Evolutionary conservation across 2,797 vertebrate species (phyloP).

Genomic region (Aldrovandia affinis): DNA sequence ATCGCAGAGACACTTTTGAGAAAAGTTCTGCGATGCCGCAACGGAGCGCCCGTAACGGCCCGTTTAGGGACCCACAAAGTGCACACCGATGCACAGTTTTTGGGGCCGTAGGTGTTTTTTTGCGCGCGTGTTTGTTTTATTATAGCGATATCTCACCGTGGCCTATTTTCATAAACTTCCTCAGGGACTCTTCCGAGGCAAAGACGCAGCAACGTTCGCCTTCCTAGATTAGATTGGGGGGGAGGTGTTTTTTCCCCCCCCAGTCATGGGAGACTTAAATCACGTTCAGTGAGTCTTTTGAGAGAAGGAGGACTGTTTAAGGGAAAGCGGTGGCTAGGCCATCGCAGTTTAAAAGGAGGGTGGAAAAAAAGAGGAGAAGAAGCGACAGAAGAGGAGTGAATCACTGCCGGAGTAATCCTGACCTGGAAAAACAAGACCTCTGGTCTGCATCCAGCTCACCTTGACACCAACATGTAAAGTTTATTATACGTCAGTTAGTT

Average conservation of each 20-base stretch:
- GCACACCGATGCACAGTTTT: neutral
- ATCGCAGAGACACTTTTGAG: neutral
- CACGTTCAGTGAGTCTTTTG: neutral
- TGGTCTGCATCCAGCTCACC: neutral
- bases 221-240: neutral
- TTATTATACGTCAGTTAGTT: too few species aligned
- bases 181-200: neutral
- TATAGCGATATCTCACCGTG: neutral
- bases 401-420: neutral
- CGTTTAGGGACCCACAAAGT: neutral
- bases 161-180: slow-evolving; percentile 8
- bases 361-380: neutral
- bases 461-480: neutral
- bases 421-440: neutral
- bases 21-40: neutral
- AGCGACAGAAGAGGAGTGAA: neutral
- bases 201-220: neutral
- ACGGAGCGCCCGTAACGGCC: neutral
- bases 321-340: neutral
- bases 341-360: neutral
- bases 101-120: neutral
- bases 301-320: neutral
- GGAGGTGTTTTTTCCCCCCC: neutral
- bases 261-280: neutral
- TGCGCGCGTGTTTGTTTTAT: neutral